Conservation (phyloP, 2,113 vertebrate species). For the Istiophorus platypterus region DNA sequence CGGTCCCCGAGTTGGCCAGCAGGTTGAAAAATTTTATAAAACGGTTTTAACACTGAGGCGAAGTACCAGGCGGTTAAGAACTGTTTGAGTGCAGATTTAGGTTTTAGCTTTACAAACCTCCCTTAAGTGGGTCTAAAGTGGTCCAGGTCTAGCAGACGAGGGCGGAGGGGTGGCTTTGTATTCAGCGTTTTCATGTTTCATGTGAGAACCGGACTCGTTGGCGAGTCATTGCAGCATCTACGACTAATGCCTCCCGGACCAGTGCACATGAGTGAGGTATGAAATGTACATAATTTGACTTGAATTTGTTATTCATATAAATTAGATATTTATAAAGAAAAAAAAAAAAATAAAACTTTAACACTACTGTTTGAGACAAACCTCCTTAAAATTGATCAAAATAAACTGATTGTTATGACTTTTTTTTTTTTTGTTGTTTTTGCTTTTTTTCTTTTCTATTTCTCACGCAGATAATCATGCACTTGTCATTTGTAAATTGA, state of each 20-base stretch:
- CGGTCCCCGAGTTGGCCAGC: slow-evolving; percentile 2
- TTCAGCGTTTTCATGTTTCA: not conserved
- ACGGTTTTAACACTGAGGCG: not conserved
- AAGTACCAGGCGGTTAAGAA: slow-evolving; percentile 13
- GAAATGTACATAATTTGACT: not conserved
- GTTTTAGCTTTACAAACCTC: slow-evolving; percentile 49
- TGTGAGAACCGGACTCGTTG: not conserved
- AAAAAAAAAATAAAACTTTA: too few relatives aligned
- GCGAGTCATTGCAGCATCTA: not conserved
- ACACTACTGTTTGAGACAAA: too few relatives aligned
- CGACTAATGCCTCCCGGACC: not conserved
- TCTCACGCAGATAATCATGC: too few relatives aligned
- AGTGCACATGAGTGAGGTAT: not conserved
- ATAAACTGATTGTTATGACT: too few relatives aligned
- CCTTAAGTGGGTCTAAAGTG: not conserved
- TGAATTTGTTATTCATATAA: not conserved
- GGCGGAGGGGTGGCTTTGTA: too few relatives aligned
- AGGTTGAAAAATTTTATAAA: slow-evolving; percentile 1
- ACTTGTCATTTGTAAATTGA: too few relatives aligned
- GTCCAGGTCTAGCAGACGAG: too few relatives aligned
- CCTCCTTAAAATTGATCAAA: too few relatives aligned
- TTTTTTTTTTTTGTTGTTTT: too few relatives aligned
- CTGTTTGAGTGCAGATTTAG: slow-evolving; percentile 10
- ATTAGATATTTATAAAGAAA: slow-evolving; percentile 1
- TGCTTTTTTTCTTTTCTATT: too few relatives aligned